Evolutionary conservation across 2,113 vertebrate genomes (phyloP), one percentile per base, ranked within the genome.

Genomic region (Natator depressus): DNA sequence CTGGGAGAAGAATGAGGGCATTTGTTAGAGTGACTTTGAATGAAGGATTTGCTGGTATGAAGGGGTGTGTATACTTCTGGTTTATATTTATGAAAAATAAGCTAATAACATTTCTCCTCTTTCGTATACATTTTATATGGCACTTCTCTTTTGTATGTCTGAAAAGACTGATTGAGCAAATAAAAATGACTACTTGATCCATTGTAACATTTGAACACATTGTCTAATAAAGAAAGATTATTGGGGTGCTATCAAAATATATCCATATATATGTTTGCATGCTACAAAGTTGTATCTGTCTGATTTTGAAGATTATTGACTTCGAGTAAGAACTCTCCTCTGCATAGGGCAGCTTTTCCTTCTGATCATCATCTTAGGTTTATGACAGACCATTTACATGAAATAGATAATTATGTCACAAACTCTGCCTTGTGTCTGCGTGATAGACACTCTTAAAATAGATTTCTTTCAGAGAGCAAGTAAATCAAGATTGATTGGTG

Each of bases 371-470:
- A 82, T 65, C 29, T 65, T 91, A 57, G 80, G 89, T 90, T 93
- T 78, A 69, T 0, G 0, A 54, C 29, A 87, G 93, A 76, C 91
- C 51, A 92, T 94, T 96, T 96, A 92, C 65, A 97, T 94, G 95
- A 91, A 0, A 35, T 55, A 59, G 91, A 69, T 85, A 92, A 81
- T 84, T 93, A 96, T 95, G 95, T 95, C 91, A 93, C 84, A 94
- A 57, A 69, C 93, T 91, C 86, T 94, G 80, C 75, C 80, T 80
- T 80, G 69, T 94, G 93, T 75, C 93, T 54, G 42, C 42, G 5
- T 42, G 42, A 95, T 76, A 94, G 93, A 93, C 13, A 35, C 31
- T 17, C 16, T 31, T 14, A n/a, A 65, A 17, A 35, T 8, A 65
- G 29, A 35, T 65, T 24, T 27, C 25, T 57, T 65, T 65, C 29